These are phyloP conservation scores for Stratiolaelaps scimitus DNA, from an alignment of 1,140 invertebrate genomes.

Conservation along the genomic window DNA sequence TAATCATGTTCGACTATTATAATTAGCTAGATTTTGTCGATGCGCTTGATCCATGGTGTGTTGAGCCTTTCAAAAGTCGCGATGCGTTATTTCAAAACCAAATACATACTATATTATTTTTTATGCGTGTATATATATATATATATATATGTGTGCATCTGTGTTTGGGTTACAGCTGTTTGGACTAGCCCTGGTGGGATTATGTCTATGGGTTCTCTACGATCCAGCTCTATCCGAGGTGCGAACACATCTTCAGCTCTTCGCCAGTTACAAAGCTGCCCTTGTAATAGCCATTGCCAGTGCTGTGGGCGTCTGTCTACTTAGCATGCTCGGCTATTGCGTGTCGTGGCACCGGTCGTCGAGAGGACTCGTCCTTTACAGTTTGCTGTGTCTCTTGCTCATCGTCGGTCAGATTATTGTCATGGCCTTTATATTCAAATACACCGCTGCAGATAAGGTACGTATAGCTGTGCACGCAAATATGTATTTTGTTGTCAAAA, in stretches of 20 bases:
- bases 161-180: slow-evolving; percentile 3
- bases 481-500: not conserved
- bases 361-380: slow-evolving; percentile 10
- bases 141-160: too few relatives aligned
- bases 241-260: not conserved
- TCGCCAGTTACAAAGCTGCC: not conserved
- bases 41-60: too few relatives aligned
- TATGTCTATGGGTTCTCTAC: slow-evolving; percentile 12
- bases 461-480: not conserved
- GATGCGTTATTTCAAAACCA: too few relatives aligned
- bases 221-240: not conserved
- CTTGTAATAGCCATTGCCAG: slow-evolving; percentile 10
- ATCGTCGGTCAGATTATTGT: not conserved
- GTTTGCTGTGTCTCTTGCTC: not conserved
- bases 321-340: slow-evolving; percentile 6
- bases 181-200: not conserved
- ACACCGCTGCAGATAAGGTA: slow-evolving; percentile 3
- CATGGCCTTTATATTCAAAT: slow-evolving; percentile 12
- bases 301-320: slow-evolving; percentile 8
- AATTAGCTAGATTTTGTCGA: too few relatives aligned
- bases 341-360: slow-evolving; percentile 15
- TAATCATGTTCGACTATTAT: too few relatives aligned
- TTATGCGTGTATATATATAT: too few relatives aligned
- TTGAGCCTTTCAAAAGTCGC: too few relatives aligned
- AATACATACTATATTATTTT: too few relatives aligned